phyloP scores from a whole-genome alignment of 92 coral and sea anemone genomes.

The Phenganax subtilis region DNA sequence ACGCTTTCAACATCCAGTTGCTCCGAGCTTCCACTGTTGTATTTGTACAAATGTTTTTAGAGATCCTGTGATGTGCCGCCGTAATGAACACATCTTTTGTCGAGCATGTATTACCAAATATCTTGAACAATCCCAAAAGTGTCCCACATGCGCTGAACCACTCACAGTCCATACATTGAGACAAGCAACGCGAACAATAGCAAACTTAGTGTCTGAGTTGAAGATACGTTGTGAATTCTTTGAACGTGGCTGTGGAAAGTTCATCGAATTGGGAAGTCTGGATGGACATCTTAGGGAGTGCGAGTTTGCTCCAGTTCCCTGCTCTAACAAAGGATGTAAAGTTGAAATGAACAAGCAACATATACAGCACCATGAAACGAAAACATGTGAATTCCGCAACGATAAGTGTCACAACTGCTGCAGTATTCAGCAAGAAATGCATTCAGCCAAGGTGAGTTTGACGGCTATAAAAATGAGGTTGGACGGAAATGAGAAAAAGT shows the following conservation, averaged over 20 bases:
- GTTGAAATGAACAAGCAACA: neutral
- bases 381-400: conserved; percentile 3
- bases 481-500: neutral
- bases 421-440: neutral
- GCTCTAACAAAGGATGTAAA: conserved; percentile 44
- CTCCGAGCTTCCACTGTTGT: neutral
- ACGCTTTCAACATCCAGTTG: neutral
- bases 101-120: neutral
- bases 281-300: conserved; percentile 31
- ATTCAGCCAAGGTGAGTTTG: neutral
- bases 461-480: neutral
- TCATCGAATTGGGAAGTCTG: conserved; percentile 39
- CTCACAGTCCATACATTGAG: conserved; percentile 28
- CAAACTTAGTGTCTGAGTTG: conserved; percentile 46
- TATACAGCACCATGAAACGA: neutral
- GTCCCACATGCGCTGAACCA: conserved; percentile 14
- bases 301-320: conserved; percentile 44
- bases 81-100: conserved; percentile 14
- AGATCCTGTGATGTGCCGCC: conserved; percentile 2
- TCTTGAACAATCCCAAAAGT: neutral
- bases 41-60: conserved; percentile 11
- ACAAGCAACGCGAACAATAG: conserved; percentile 47
- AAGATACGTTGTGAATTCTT: conserved; percentile 47
- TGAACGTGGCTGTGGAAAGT: conserved; percentile 42
- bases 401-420: neutral